Conservation (phyloP, 2,113 vertebrate species). For the Zosterops lateralis region DNA sequence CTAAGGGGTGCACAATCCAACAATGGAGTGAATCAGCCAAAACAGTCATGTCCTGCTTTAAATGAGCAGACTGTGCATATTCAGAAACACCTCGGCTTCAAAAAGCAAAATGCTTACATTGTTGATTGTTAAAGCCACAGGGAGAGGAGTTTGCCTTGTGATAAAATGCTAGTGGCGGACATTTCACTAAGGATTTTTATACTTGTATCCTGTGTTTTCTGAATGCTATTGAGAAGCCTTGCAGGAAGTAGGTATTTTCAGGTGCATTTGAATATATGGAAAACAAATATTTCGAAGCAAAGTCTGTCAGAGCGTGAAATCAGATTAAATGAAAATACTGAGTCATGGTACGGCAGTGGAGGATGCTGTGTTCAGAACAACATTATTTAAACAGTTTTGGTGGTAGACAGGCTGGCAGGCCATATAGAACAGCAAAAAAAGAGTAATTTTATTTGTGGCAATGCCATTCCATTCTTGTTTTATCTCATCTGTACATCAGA, state of each 20-base stretch:
- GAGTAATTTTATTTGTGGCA: background rate
- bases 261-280: background rate
- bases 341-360: background rate
- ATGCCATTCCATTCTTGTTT: background rate
- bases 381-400: background rate
- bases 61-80: constrained; percentile 4
- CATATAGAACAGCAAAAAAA: background rate
- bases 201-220: background rate
- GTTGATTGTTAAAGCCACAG: background rate
- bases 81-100: constrained; percentile 10
- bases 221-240: background rate
- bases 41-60: constrained; percentile 16
- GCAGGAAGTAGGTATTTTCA: background rate
- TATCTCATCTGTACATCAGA: background rate
- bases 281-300: background rate
- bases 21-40: constrained; percentile 47
- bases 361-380: background rate
- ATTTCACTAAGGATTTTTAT: background rate
- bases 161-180: background rate
- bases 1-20: constrained; percentile 21
- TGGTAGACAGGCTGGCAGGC: background rate
- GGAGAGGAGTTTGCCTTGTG: background rate
- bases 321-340: background rate
- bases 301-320: background rate
- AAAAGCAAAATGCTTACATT: background rate